These are phyloP conservation scores for Typhlomys cinereus DNA, from an alignment of 2,113 vertebrate genomes.

Conservation along the genomic window DNA sequence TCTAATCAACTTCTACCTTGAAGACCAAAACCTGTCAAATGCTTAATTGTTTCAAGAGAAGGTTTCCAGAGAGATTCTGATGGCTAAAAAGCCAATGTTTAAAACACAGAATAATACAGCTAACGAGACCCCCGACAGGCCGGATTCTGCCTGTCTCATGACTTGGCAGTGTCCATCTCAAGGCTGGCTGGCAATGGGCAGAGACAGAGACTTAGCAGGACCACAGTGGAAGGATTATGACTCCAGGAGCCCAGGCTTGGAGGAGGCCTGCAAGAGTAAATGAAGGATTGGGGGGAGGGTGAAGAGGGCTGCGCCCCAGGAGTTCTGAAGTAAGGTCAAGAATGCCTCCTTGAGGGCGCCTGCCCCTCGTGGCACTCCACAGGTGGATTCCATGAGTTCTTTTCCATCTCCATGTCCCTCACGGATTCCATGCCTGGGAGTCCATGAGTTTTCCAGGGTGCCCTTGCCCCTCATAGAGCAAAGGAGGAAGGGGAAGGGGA, in stretches of 20 bases:
- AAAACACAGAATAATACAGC: neutral
- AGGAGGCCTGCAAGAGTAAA: neutral
- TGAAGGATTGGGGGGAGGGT: fast-evolving
- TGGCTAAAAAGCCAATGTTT: neutral
- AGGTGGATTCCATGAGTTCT: too few relatives aligned
- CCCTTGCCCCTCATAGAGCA: too few relatives aligned
- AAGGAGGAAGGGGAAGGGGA: too few relatives aligned
- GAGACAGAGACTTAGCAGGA: neutral
- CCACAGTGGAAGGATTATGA: neutral
- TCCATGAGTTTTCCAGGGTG: too few relatives aligned
- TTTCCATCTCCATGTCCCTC: too few relatives aligned
- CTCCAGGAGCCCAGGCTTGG: neutral
- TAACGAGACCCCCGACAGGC: neutral
- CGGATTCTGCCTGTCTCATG: neutral
- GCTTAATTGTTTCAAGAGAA: neutral
- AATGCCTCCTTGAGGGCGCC: neutral
- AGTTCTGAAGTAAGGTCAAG: neutral
- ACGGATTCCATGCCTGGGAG: too few relatives aligned
- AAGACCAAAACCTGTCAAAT: neutral
- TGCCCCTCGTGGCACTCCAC: too few relatives aligned
- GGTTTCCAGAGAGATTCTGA: neutral
- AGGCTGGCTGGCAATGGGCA: neutral
- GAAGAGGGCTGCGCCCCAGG: neutral
- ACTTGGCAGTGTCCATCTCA: neutral
- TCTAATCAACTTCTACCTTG: neutral